Base-by-base conservation (phyloP, 2,113 vertebrate genomes). In the Neofelis nebulosa region DNA sequence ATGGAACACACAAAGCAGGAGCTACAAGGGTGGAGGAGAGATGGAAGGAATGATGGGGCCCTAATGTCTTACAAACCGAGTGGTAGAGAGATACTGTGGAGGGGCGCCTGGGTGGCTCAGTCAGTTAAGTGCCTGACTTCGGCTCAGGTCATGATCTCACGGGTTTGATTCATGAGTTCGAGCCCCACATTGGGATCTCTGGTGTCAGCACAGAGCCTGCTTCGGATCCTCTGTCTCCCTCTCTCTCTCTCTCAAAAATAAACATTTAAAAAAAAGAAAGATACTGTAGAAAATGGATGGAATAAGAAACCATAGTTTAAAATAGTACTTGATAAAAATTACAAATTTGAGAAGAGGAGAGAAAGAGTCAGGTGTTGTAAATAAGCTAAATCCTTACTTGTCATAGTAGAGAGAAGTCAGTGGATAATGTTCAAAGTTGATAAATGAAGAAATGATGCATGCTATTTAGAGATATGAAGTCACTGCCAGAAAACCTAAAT, bases 311-410 rank as follows among this genome's bases (percentile, higher is more conserved):
- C 55, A 83, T 18, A 85, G 50, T 81, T 88, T 91, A 91, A 93
- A 96, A 79, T 73, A 96, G 36, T 65, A 93, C 74, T 81, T 85
- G 76, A 96, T 52, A 93, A 95, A 95, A 95, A 68, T 90, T 92
- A 87, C 23, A 94, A 76, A 86, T 63, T 88, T 96, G 63, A 89
- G 73, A 80, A 29, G 29, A 50, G 14, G 66, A n/a, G 21, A 94
- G 13, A 86, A 33, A 88, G 57, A 92, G 63, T 23, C 74, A 81
- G 9, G 63, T 88, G 21, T 41, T 84, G 12, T 38, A 89, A 97
- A 94, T 31, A 92, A 97, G 65, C 69, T 80, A 88, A 96, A 95
- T 85, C 87, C 76, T 95, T 80, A 41, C 78, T 92, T 94, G 85
- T 93, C 61, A 76, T 50, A 76, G 91, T 33, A 91, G 33, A 33